Conservation (phyloP, 2,888 invertebrate genomes). For the Magallana nippona region DNA sequence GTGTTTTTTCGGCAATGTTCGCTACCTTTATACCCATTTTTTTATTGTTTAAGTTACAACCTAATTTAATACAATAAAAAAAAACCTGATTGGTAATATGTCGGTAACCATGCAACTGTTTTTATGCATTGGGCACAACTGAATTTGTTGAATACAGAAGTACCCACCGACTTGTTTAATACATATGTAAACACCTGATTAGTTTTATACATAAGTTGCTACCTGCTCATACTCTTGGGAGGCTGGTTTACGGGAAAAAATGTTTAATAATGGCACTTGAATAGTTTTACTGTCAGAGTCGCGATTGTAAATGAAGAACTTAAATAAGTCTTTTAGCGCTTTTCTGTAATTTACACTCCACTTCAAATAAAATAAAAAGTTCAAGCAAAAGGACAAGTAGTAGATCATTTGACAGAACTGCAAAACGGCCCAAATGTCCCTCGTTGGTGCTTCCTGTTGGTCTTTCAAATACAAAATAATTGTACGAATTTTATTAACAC, state of each 20-base stretch:
- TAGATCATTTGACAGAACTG: conserved; percentile 65
- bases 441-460: conserved; percentile 42
- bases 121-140: too few species aligned
- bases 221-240: not conserved
- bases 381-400: conserved; percentile 66
- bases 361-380: conserved; percentile 65
- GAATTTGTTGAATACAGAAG: too few species aligned
- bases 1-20: too few species aligned
- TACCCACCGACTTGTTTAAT: too few species aligned
- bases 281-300: not conserved
- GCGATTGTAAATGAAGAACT: conserved; percentile 36
- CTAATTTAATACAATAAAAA: too few species aligned
- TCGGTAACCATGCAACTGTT: too few species aligned
- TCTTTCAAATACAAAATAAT: conserved; percentile 53
- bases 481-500: conserved; percentile 66
- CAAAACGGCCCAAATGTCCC: conserved; percentile 56
- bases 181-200: too few species aligned
- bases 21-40: too few species aligned
- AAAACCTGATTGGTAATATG: too few species aligned
- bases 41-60: too few species aligned
- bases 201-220: not conserved
- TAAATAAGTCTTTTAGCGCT: conserved; percentile 52
- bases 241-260: not conserved
- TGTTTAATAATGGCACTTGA: conserved; percentile 1
- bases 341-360: conserved; percentile 70